phyloP scores from a whole-genome alignment of 2,797 vertebrate genomes.

The Pseudochaenichthys georgianus region DNA sequence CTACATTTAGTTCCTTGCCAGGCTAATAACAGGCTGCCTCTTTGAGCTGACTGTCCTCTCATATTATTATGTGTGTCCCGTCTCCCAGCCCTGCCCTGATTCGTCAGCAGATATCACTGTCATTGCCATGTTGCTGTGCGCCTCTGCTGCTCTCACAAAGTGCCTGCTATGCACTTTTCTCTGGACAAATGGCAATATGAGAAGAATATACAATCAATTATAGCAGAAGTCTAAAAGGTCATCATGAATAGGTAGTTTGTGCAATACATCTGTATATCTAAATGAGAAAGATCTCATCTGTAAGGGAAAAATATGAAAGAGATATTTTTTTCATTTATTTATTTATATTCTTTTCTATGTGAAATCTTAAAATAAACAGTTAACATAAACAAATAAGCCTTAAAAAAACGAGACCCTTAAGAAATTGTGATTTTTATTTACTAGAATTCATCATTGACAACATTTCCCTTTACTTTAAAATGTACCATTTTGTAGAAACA shows the following conservation, averaged over 20 bases:
- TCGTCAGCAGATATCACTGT: constrained; percentile 66
- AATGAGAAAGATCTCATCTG: neutral
- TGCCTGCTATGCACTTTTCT: constrained; percentile 21
- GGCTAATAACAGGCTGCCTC: constrained; percentile 55
- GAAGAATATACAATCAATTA: neutral
- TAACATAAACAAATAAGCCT: neutral
- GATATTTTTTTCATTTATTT: too few species aligned
- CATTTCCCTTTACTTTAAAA: neutral
- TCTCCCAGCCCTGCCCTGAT: constrained; percentile 52
- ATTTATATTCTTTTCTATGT: too few species aligned
- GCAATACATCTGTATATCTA: neutral
- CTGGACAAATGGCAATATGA: constrained; percentile 2
- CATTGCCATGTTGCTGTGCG: constrained; percentile 52
- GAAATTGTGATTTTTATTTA: neutral
- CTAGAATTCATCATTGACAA: neutral
- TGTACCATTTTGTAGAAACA: neutral
- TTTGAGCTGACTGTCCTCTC: constrained; percentile 46
- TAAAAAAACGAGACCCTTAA: neutral
- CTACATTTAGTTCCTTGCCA: constrained; percentile 39
- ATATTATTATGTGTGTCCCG: constrained; percentile 59
- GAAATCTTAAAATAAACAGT: neutral
- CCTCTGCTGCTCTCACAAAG: constrained; percentile 32
- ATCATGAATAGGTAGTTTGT: neutral
- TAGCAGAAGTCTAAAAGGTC: neutral
- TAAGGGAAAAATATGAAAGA: neutral